Base-by-base conservation (phyloP, 2,888 invertebrate genomes). In the Lottia scabra region DNA sequence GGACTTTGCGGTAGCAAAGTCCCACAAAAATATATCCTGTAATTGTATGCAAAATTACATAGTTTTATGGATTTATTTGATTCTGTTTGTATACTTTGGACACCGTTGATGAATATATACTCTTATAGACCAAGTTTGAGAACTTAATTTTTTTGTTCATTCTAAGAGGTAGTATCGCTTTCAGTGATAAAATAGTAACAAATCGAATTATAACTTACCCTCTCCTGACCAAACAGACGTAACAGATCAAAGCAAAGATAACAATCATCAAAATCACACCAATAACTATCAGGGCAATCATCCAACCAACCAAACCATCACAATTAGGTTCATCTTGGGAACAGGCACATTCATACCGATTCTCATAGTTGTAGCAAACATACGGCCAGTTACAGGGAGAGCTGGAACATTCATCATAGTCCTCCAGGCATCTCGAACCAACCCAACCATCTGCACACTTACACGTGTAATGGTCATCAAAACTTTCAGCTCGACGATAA, bases 221-320 rank as follows among this genome's bases (percentile, higher is more conserved):
- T 69, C 44, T 23, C 30, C 45, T 69, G 16, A 69, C 23, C n/a
- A 69, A 16, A n/a, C 38, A 69, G 15, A 63, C 43, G 44, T 69
- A 69, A 26, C 62, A 69, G 44, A 27, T 23, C 6, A 69, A 38
- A 0, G 44, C 19, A 15, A 63, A 44, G 2, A 63, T 43, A 26
- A 63, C 43, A 3, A 26, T 63, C 26, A 63, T 8, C n/a, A 69
- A n/a, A 10, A 69, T n/a, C 12, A 68, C 64, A 43, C 64, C 48
- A 43, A 75, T 30, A 8, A 74, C 74, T 12, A 74, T 68, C 30
- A 74, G 16, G 15, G 48, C 74, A 16, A 74, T 70, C 72, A 76
- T 74, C 76, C 76, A 76, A 6, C 74, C 72, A 43, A 74, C 68
- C 30, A 74, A 23, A 3, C 74, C 74, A 38, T 76, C 74, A 56